Evolutionary conservation across 2,888 invertebrate species (phyloP), one percentile per base, ranked within the genome.

Genomic region (Heteromyza rotundicornis): DNA sequence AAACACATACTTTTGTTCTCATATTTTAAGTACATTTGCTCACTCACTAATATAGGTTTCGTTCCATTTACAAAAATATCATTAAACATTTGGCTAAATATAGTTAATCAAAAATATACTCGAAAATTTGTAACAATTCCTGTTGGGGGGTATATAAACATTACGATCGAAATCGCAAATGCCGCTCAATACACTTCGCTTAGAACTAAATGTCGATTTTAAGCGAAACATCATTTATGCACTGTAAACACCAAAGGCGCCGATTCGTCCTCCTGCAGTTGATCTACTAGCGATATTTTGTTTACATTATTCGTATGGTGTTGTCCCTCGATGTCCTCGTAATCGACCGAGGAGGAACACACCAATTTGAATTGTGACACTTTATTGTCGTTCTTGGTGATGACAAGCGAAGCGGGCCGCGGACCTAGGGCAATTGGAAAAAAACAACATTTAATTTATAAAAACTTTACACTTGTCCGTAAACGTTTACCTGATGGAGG

Each of bases 261-360:
- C 40, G 80, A 80, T 71, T 82, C 82, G 70, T 82, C 83, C 65
- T 82, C 82, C 51, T 78, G 82, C 59, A 68, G 63, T 63, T 82
- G 79, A 22, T 79, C 80, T 3, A 76, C 59, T 40, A 77, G 40
- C 0, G 71, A 67, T 12, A 74, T 68, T 17, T 74, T 60, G 23
- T 76, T 68, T 49, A 66, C 67, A 27, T 68, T 69, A 20, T 66
- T 64, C 22, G 67, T 59, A 23, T 73, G 65, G 50, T 70, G 70
- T 65, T 81, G 81, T 83, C 77, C 74, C 66, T 82, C 83, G 23
- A 80, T 73, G 57, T 82, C 82, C 50, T 83, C 84, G 59, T 82
- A 83, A 66, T 83, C 83, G 17, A 83, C 78, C 1, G 83, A 83
- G 2, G 80, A 76, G 20, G 83, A 82, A 54, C 83, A 80, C 36